These are phyloP conservation scores for Scortum barcoo DNA, from an alignment of 2,113 vertebrate genomes.

Conservation along the genomic window DNA sequence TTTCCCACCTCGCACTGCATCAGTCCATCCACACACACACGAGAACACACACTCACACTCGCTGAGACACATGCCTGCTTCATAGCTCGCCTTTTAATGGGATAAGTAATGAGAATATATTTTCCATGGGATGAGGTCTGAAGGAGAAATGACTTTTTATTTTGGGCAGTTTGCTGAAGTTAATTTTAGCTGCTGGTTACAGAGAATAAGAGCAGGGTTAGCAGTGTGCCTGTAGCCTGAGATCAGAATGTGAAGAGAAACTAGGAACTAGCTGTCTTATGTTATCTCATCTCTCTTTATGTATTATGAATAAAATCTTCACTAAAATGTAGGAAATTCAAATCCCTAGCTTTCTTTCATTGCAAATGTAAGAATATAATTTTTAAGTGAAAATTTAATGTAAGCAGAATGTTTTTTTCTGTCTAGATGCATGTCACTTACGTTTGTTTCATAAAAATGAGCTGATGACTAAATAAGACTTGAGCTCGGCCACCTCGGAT, in stretches of 20 bases:
- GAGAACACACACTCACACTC: no score
- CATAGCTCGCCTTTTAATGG: constrained; percentile 21
- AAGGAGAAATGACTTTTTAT: constrained; percentile 40
- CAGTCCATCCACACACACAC: background rate
- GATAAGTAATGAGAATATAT: constrained; percentile 44
- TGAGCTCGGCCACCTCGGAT: background rate
- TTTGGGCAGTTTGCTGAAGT: constrained; percentile 40
- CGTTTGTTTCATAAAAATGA: background rate
- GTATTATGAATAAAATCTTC: background rate
- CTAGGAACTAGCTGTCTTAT: background rate
- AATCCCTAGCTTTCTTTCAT: background rate
- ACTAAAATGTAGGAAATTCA: background rate
- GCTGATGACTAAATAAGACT: background rate
- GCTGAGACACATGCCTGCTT: constrained; percentile 13
- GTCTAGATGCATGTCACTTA: background rate
- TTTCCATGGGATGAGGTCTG: constrained; percentile 41
- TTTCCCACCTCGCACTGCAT: constrained; percentile 12
- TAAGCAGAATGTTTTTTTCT: background rate
- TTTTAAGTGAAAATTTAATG: background rate
- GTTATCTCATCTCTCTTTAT: constrained; percentile 9
- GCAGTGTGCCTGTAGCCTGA: background rate
- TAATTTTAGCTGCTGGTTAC: constrained; percentile 53
- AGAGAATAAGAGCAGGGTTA: constrained; percentile 13
- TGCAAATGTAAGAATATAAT: background rate
- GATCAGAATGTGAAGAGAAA: constrained; percentile 8